phyloP scores from a whole-genome alignment of 2,113 vertebrate genomes.

The Chlamydotis undulata region DNA sequence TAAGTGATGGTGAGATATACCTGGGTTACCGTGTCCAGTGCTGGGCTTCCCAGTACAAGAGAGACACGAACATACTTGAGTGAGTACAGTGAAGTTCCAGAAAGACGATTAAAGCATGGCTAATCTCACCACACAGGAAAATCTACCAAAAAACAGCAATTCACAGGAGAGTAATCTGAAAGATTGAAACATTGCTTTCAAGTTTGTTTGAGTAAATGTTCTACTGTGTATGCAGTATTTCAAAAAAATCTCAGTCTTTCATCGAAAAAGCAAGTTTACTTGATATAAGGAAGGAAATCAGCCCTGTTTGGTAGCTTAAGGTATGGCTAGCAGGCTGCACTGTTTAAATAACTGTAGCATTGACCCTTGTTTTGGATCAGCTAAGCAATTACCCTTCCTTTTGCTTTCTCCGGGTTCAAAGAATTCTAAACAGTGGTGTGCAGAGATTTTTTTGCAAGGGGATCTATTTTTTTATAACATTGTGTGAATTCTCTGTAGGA shows the following conservation, averaged over 20 bases:
- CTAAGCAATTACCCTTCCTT: neutral
- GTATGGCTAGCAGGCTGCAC: neutral
- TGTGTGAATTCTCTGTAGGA: neutral
- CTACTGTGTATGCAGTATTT: neutral
- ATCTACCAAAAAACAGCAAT: neutral
- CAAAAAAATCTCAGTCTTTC: neutral
- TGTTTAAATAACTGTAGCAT: constrained; percentile 2
- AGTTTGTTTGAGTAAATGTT: neutral
- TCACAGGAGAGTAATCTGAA: neutral
- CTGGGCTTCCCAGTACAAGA: neutral
- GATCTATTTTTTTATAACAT: neutral
- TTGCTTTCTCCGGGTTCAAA: neutral
- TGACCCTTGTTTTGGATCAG: neutral
- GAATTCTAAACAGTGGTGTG: neutral
- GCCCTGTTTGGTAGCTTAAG: neutral
- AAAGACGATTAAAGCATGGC: neutral
- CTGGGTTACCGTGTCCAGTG: neutral
- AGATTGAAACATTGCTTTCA: neutral
- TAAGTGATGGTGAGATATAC: neutral
- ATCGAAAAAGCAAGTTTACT: no score
- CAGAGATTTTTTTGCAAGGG: neutral
- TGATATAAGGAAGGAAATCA: neutral
- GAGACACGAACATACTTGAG: neutral
- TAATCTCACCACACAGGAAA: neutral
- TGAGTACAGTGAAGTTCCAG: neutral